Evolutionary conservation across 2,797 vertebrate species (phyloP).

Genomic region (Chanos chanos): DNA sequence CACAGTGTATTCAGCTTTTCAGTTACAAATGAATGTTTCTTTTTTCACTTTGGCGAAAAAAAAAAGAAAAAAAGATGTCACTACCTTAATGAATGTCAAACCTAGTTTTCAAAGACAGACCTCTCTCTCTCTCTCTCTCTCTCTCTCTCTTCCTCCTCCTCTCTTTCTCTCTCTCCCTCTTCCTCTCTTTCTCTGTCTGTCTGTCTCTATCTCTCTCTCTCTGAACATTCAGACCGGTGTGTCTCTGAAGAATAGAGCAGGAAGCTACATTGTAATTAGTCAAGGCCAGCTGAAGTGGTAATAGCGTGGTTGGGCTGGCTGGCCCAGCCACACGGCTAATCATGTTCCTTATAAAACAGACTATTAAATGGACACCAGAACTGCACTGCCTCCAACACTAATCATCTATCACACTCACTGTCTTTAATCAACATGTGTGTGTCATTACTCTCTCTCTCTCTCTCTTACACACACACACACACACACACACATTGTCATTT

Average conservation of each 20-base stretch:
- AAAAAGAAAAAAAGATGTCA: slow-evolving; percentile 7
- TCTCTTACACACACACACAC: background rate
- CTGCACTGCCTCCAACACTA: no score
- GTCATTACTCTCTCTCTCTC: background rate
- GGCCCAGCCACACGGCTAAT: slow-evolving; percentile 32
- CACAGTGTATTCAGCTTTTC: no score
- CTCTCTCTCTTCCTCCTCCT: slow-evolving; percentile 29
- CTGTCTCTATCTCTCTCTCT: background rate
- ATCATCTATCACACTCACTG: no score
- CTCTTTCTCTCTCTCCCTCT: background rate
- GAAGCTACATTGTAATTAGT: slow-evolving; percentile 49
- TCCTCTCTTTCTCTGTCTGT: slow-evolving; percentile 6
- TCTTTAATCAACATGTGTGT: no score
- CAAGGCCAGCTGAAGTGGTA: slow-evolving; percentile 47
- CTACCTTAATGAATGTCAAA: slow-evolving; percentile 19
- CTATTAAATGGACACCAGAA: slow-evolving; percentile 31
- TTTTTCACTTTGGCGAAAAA: slow-evolving; percentile 23
- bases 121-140: slow-evolving; percentile 4
- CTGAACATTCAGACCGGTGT: slow-evolving; percentile 21
- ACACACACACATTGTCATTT: no score
- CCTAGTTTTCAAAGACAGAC: slow-evolving; percentile 1
- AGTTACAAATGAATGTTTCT: background rate
- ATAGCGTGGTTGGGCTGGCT: slow-evolving; percentile 29
- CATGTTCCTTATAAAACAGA: slow-evolving; percentile 37
- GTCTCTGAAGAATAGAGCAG: slow-evolving; percentile 35